Base-by-base conservation (phyloP, 92 coral and sea anemone genomes). In the Palythoa grandiflora region DNA sequence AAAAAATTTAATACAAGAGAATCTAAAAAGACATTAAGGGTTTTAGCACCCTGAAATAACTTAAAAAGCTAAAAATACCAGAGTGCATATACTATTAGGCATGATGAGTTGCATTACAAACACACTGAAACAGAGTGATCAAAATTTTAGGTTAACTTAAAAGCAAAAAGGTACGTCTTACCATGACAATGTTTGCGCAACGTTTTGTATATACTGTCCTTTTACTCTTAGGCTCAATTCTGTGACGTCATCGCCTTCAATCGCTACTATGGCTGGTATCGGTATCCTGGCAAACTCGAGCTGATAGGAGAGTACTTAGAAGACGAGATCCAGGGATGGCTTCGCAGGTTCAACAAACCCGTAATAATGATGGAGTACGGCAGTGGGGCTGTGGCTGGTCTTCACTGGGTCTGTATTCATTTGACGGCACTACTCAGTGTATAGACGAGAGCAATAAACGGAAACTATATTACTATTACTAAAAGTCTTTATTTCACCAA, bases 231-330 rank as follows among this genome's bases (percentile, higher is more conserved):
- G 98, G 93, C 87, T 61, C 89, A 91, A 81, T 96, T 89, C 83
- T 93, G 94, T 52, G 98, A 96, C 71, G 98, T 96, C 54, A 89
- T 96, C 47, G 92, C 96, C 14, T 93, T 92, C 51, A 93, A 93
- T 57, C 96, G 98, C 80, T 93, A 96, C 88, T 96, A 89, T 53
- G 94, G 98, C 6, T 96, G 98, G 98, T 93, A 96, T 75, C 94
- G 93, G 77, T 91, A 91, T 86, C 96, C 95, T 12, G 97, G 96
- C 47, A 90, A 93, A 70, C 88, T 85, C 86, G 68, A 87, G 55
- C 75, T 91, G 44, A 96, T 96, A 28, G 66, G 91, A 28, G 87
- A 88, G 38, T 53, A 88, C 5, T 79, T 96, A 61, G 97, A 94
- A 77, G 91, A 92, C 81, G 97, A 96, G 71, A 89, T 96, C 77